Percentiles rank a stretch among this genome's conserved stretches.
Evolutionary conservation across 2,113 vertebrate species (phyloP).

Genomic region (Rhinogobius similis): DNA sequence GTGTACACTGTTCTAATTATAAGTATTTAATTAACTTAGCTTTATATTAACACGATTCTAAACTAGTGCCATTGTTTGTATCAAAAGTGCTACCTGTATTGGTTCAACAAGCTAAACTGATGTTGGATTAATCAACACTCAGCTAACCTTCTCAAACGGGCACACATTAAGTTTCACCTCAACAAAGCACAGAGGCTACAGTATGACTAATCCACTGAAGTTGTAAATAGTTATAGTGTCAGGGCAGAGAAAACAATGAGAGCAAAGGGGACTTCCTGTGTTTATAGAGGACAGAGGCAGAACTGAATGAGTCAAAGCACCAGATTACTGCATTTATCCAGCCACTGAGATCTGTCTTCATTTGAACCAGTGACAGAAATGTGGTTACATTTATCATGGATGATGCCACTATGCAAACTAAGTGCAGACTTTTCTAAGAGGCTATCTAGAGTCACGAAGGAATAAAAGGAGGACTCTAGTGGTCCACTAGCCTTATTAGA

Average conservation of each 20-base stretch:
- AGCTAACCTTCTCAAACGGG: constrained; percentile 67
- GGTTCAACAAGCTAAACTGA: constrained; percentile 55
- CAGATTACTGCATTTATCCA: constrained; percentile 58
- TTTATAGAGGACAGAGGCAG: constrained; percentile 76
- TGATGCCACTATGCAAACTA: background rate
- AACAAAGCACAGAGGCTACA: constrained; percentile 68
- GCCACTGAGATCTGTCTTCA: background rate
- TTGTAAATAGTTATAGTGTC: constrained; percentile 79
- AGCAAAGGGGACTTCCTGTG: constrained; percentile 80
- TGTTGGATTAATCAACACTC: constrained; percentile 69
- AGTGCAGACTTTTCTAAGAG: background rate
- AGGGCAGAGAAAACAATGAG: constrained; percentile 79
- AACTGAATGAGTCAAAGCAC: constrained; percentile 70
- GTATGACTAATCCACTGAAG: constrained; percentile 80
- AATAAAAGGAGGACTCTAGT: background rate
- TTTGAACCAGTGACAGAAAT: background rate
- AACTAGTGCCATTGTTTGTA: background rate
- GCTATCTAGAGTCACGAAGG: background rate
- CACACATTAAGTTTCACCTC: constrained; percentile 65
- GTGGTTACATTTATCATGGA: background rate
- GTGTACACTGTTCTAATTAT: too few relatives aligned
- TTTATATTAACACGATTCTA: background rate
- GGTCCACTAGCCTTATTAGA: constrained; percentile 44
- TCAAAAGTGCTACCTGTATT: background rate
- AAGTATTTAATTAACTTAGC: too few relatives aligned